Conservation (phyloP, 2,113 vertebrate species). For the Pionites leucogaster region DNA sequence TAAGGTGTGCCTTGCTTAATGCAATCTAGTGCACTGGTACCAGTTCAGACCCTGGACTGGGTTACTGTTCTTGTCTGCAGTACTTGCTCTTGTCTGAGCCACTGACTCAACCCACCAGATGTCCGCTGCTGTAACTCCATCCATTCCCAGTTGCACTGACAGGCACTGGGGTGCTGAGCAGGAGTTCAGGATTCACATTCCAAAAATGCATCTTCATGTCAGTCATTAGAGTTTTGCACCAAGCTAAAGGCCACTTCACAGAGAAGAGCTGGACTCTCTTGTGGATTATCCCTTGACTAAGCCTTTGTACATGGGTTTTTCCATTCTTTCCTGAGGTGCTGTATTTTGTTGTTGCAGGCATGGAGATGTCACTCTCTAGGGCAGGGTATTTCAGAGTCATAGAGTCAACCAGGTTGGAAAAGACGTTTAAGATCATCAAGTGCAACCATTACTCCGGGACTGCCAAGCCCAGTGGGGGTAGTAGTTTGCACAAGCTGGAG, state of each 20-base stretch:
- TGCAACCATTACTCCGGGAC: background rate
- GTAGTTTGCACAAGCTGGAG: background rate
- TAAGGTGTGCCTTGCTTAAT: background rate
- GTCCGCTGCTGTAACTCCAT: background rate
- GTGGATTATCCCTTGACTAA: background rate
- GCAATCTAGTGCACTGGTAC: background rate
- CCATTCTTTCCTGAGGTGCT: background rate
- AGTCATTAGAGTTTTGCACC: background rate
- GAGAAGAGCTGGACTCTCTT: background rate
- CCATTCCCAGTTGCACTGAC: fast-evolving
- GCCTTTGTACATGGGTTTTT: background rate
- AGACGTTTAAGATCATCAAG: background rate
- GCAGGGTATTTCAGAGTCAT: background rate
- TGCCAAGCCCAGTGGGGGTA: background rate
- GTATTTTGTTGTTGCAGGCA: background rate
- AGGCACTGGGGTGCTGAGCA: background rate
- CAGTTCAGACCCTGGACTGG: background rate
- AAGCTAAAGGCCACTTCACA: background rate
- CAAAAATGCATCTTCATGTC: background rate
- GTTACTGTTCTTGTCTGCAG: background rate
- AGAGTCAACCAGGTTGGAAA: background rate
- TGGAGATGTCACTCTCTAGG: background rate
- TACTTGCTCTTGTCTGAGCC: background rate
- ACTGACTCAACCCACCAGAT: background rate
- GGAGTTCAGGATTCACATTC: background rate